Evolutionary conservation across 1,140 invertebrate species (phyloP), one percentile per base, ranked within the genome.

Genomic region (Diorhabda sublineata): DNA sequence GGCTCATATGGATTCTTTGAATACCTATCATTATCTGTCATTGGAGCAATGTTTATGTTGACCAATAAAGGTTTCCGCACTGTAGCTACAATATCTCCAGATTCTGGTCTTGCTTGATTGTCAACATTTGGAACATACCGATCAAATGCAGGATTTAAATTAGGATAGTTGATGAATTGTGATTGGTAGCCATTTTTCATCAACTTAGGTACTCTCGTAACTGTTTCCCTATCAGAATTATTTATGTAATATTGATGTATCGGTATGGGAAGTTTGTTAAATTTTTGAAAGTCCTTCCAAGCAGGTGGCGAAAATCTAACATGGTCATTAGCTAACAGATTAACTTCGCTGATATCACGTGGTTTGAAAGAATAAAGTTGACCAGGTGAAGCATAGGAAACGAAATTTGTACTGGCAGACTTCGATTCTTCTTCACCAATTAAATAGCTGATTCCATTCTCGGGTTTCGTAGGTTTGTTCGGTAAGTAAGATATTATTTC

Each of bases 301-400:
- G 66, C 57, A 2, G 78, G 74, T 26, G 78, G 78, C 4, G 75
- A 72, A 71, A 79, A 85, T 78, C 83, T 80, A 8, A 85, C 73
- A 67, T 81, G 83, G 0, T 80, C 79, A 3, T 80, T 75, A 2
- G 84, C 84, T 43, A 86, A 68, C 7, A 85, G 78, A 72, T 86
- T 86, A 0, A 86, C 82, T 52, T 86, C 85, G 5, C 83, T 75
- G 2, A 84, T 84, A 71, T 85, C 81, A 68, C 81, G 81, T 0
- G 85, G 85, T 71, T 85, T 86, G 70, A 83, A 86, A 6, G 76
- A 77, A 57, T 81, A 82, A 61, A 86, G 82, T 0, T 84, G 84
- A 77, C 85, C 84, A 3, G 74, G 47, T n/a, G 47, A 52, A 8
- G n/a, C n/a, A 2, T 6, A 8, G 6, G 47, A n/a, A 8, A 6